Conservation (phyloP, 2,113 vertebrate genomes). For the Emydura subglobosa region DNA sequence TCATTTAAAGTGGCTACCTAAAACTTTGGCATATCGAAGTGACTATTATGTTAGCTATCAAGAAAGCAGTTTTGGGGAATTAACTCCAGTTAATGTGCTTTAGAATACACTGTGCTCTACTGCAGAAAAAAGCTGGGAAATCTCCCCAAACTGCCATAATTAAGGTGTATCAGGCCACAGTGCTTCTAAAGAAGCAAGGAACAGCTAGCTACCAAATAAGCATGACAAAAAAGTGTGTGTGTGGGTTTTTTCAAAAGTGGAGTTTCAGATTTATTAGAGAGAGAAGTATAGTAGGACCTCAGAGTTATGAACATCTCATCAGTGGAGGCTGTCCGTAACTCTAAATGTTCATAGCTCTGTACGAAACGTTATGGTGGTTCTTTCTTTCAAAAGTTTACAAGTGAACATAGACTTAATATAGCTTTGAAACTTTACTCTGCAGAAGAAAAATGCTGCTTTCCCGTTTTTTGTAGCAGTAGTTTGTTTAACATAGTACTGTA, state of each 20-base stretch:
- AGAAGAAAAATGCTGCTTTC: no score
- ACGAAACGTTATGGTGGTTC: no score
- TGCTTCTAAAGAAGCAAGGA: background rate
- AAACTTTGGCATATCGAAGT: background rate
- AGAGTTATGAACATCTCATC: no score
- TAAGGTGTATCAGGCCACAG: conserved; percentile 3
- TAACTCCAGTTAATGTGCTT: background rate
- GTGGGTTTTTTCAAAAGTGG: conserved; percentile 20
- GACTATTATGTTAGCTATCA: background rate
- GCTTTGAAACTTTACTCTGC: no score
- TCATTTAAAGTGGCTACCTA: background rate
- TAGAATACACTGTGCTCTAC: background rate
- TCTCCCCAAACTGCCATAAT: background rate
- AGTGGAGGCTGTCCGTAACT: no score
- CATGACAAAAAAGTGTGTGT: conserved; percentile 16
- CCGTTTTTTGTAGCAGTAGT: no score
- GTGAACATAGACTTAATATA: no score
- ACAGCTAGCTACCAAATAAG: background rate
- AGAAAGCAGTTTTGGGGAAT: background rate
- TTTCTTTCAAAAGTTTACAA: no score
- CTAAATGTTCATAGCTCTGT: no score
- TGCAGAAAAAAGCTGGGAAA: background rate
- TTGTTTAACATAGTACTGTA: no score
- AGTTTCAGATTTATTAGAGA: conserved; percentile 33
- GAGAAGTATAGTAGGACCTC: background rate